Evolutionary conservation across 2,113 vertebrate genomes (phyloP), one percentile per base, ranked within the genome.

Genomic region (Harpagus bidentatus): DNA sequence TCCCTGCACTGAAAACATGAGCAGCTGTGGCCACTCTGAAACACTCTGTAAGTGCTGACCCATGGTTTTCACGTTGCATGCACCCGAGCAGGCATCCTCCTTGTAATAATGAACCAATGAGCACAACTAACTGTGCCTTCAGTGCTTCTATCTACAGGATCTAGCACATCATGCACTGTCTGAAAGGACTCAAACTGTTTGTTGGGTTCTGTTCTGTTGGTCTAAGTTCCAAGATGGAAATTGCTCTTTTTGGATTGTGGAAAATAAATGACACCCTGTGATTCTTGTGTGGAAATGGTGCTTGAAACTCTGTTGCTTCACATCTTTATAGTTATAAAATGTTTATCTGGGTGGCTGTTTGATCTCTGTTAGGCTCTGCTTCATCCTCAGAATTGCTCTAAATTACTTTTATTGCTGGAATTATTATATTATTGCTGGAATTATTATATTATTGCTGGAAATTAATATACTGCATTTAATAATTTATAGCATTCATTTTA

Each of bases 141-240:
- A n/a, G 14, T 67, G 13, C 23, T 92, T 38, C 16, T 47, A 56
- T 84, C 23, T 69, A 3, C 34, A 79, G 36, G 22, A 25, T 20
- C 21, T 31, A 77, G 25, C 31, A 45, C 2, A 45, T n/a, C 29
- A 19, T 55, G 22, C 0, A 0, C 11, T 32, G 2, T 62, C 48
- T 69, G 61, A 76, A 91, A 87, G 47, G 34, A 74, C 15, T 72
- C 36, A 65, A 22, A 72, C 28, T 62, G 16, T 43, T 79, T 55
- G 28, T 62, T 66, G 20, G 17, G 11, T 56, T 82, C 70, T 93
- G 8, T 8, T 86, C 80, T 52, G 9, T 32, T 66, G 23, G n/a
- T 78, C 29, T 31, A 56, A 62, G 13, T 76, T 86, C 29, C 42
- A 74, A 81, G 47, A 11, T 28, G 11, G n/a, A 83, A 81, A 86